Percentiles rank a stretch among this genome's conserved stretches.
Evolutionary conservation across 1,140 invertebrate species (phyloP).

Genomic region (Gerris buenoi): DNA sequence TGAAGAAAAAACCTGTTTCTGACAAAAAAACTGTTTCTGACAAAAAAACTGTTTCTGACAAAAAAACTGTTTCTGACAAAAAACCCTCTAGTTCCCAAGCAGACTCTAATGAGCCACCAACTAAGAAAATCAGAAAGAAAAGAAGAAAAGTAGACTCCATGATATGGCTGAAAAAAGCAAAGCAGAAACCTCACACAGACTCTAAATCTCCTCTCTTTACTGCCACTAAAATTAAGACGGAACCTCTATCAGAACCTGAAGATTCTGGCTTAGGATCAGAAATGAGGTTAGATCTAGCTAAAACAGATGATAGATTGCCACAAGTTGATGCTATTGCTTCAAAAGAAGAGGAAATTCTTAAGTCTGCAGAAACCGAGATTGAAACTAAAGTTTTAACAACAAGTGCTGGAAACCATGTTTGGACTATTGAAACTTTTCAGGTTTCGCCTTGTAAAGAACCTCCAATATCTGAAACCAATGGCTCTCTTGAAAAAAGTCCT

Average conservation of each 20-base stretch:
- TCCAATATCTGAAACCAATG: too few species aligned
- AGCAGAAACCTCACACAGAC: not conserved
- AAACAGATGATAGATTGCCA: not conserved
- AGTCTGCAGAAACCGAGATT: too few species aligned
- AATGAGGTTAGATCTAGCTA: not conserved
- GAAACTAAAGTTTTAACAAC: too few species aligned
- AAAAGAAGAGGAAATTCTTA: too few species aligned
- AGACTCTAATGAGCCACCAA: not conserved
- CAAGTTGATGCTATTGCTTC: too few species aligned
- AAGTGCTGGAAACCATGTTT: not conserved
- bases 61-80: not conserved
- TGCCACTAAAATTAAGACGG: not conserved
- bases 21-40: not conserved
- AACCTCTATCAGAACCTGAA: not conserved
- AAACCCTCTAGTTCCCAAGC: not conserved
- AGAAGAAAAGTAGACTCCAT: not conserved
- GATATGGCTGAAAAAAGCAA: not conserved
- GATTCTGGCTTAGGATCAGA: conserved; percentile 2
- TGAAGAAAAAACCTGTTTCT: not conserved
- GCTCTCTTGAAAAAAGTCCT: too few species aligned
- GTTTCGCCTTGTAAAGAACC: not conserved
- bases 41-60: not conserved
- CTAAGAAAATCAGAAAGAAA: not conserved
- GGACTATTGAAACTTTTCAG: not conserved
- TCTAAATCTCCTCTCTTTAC: not conserved